phyloP scores from a whole-genome alignment of 2,113 vertebrate species.

The Ornithorhynchus anatinus region DNA sequence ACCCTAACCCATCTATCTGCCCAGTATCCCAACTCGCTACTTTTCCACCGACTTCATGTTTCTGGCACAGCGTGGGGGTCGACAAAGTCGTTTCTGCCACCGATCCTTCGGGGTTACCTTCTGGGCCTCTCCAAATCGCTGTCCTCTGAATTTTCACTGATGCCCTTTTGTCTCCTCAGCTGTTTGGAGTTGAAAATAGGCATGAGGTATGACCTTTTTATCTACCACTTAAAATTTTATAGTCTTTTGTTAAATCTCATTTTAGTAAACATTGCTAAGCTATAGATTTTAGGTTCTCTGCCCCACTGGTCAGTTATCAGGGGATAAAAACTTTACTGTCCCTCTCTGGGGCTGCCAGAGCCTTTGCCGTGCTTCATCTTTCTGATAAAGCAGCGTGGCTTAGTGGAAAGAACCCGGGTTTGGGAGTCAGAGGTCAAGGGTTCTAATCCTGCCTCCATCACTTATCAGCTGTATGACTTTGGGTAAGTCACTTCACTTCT shows the following conservation, averaged over 20 bases:
- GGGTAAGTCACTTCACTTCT: too few relatives aligned
- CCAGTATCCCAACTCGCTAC: conserved; percentile 66
- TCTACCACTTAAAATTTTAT: conserved; percentile 60
- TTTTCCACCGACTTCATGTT: conserved; percentile 63
- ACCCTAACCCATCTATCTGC: conserved; percentile 62
- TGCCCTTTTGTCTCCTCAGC: conserved; percentile 51
- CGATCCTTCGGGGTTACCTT: conserved; percentile 62
- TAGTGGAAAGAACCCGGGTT: neutral
- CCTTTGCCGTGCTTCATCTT: conserved; percentile 37
- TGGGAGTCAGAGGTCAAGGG: neutral
- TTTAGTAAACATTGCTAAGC: conserved; percentile 47
- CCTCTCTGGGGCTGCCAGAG: neutral
- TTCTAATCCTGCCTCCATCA: neutral
- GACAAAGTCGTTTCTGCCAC: conserved; percentile 57
- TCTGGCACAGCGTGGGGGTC: conserved; percentile 52
- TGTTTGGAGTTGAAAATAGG: conserved; percentile 55
- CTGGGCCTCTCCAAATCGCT: conserved; percentile 54
- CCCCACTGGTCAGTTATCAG: conserved; percentile 1
- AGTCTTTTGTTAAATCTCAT: conserved; percentile 60
- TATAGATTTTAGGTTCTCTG: conserved; percentile 9
- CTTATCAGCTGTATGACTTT: too few relatives aligned
- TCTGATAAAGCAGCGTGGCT: conserved; percentile 5
- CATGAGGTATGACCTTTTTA: conserved; percentile 58
- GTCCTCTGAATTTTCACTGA: conserved; percentile 58
- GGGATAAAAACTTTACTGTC: neutral